Conservation (phyloP, 2,113 vertebrate genomes). For the Thermophis baileyi region DNA sequence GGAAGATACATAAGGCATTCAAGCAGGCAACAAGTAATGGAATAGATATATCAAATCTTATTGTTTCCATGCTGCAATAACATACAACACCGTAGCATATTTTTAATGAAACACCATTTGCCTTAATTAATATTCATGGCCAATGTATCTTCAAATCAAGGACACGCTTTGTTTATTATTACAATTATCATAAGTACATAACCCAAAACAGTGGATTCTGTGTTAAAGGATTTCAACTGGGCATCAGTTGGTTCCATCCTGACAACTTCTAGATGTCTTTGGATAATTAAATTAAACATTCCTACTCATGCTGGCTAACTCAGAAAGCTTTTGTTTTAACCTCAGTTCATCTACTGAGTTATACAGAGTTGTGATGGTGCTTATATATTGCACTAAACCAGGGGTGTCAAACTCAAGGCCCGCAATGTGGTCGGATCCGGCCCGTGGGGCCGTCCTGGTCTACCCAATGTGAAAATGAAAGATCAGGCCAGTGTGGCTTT, state of each 20-base stretch:
- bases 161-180: not conserved
- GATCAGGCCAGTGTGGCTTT: too few species aligned
- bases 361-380: not conserved
- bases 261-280: too few species aligned
- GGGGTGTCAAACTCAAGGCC: too few species aligned
- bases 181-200: not conserved
- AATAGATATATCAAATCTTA: not conserved
- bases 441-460: too few species aligned
- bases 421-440: too few species aligned
- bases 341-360: too few species aligned
- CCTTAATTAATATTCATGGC: slow-evolving; percentile 8
- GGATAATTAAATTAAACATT: too few species aligned
- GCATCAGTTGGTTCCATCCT: not conserved
- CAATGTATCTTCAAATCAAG: not conserved
- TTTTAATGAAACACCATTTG: slow-evolving; percentile 24
- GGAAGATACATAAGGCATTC: not conserved
- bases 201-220: slow-evolving; percentile 19
- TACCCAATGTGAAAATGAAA: too few species aligned
- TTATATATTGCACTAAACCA: not conserved
- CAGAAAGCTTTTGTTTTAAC: too few species aligned
- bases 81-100: slow-evolving; percentile 2
- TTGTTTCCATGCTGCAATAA: slow-evolving; percentile 17
- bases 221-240: not conserved
- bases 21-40: not conserved
- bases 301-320: too few species aligned